Evolutionary conservation across 2,797 vertebrate species (phyloP).

Genomic region (Astyanax mexicanus): DNA sequence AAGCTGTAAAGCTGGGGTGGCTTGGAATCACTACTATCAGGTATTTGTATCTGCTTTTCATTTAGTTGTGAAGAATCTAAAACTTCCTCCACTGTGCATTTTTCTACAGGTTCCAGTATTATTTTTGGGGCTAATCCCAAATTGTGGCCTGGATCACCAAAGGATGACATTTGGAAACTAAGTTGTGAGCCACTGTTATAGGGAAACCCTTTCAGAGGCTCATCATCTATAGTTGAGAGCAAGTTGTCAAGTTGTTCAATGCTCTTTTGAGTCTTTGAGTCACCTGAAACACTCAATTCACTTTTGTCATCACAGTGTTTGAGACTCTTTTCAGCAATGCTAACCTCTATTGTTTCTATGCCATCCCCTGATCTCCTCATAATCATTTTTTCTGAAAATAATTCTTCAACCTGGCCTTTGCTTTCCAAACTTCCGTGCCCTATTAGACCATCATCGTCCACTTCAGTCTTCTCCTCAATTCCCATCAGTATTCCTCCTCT

Average conservation of each 20-base stretch:
- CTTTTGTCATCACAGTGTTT: slow-evolving; percentile 39
- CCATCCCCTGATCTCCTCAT: slow-evolving; percentile 49
- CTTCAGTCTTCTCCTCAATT: slow-evolving; percentile 81
- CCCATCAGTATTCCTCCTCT: slow-evolving; percentile 73
- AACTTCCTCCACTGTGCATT: slow-evolving; percentile 57
- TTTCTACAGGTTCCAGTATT: slow-evolving; percentile 59
- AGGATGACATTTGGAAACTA: slow-evolving; percentile 48
- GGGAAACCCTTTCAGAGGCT: slow-evolving; percentile 68
- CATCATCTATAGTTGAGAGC: slow-evolving; percentile 74
- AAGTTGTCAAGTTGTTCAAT: slow-evolving; percentile 74
- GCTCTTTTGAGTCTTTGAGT: slow-evolving; percentile 67
- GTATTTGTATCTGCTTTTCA: slow-evolving; percentile 37
- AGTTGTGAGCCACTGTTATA: slow-evolving; percentile 59
- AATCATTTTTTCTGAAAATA: slow-evolving; percentile 38
- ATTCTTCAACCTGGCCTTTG: slow-evolving; percentile 14
- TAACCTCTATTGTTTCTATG: slow-evolving; percentile 41
- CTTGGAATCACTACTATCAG: slow-evolving; percentile 65
- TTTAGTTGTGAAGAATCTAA: slow-evolving; percentile 47
- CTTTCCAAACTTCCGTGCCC: slow-evolving; percentile 65
- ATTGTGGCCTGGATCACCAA: slow-evolving; percentile 62
- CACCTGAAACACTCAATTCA: slow-evolving; percentile 52
- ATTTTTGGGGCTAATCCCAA: slow-evolving; percentile 61
- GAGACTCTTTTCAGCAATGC: slow-evolving; percentile 52
- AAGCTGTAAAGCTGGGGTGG: slow-evolving; percentile 65
- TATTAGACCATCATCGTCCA: slow-evolving; percentile 73